These are phyloP conservation scores for Geopemphigus sp. DNA, from an alignment of 1,140 invertebrate species.

Conservation along the genomic window DNA sequence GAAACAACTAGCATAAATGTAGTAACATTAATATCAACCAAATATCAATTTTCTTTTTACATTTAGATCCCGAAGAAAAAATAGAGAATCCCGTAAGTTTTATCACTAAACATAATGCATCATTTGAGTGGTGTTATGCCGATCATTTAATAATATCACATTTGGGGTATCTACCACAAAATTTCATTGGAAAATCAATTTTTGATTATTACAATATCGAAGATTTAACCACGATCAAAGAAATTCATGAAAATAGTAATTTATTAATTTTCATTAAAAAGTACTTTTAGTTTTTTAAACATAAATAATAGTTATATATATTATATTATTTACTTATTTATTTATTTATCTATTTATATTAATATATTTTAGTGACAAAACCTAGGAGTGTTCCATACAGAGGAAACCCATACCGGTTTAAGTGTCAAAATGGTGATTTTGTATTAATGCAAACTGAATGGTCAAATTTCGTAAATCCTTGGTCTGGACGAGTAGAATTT, in stretches of 20 bases:
- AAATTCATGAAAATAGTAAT: conserved; percentile 78
- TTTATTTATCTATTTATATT: no score
- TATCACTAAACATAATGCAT: conserved; percentile 72
- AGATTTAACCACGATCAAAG: conserved; percentile 74
- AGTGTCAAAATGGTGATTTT: conserved; percentile 79
- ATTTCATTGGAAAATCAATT: conserved; percentile 76
- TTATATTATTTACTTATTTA: no score
- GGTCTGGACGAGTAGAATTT: conserved; percentile 87
- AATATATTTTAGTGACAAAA: conserved; percentile 20
- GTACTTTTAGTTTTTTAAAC: not conserved
- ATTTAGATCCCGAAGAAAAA: conserved; percentile 29
- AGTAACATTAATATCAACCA: not conserved
- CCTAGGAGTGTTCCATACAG: conserved; percentile 57
- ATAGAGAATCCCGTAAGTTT: conserved; percentile 62
- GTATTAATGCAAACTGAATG: conserved; percentile 85
- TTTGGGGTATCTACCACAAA: conserved; percentile 85
- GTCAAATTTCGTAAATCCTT: conserved; percentile 91
- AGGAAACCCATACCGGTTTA: conserved; percentile 76
- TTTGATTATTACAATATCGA: conserved; percentile 87
- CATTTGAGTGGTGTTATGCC: conserved; percentile 64
- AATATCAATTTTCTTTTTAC: conserved; percentile 10
- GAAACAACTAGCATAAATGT: conserved; percentile 41
- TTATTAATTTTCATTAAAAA: conserved; percentile 53
- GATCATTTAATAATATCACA: conserved; percentile 76
- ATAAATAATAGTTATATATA: no score